A percentile compares a stretch with the other conserved stretches of the same genome.
Conservation (phyloP, 1,140 invertebrate species). For the Tetramorium alpestre region DNA sequence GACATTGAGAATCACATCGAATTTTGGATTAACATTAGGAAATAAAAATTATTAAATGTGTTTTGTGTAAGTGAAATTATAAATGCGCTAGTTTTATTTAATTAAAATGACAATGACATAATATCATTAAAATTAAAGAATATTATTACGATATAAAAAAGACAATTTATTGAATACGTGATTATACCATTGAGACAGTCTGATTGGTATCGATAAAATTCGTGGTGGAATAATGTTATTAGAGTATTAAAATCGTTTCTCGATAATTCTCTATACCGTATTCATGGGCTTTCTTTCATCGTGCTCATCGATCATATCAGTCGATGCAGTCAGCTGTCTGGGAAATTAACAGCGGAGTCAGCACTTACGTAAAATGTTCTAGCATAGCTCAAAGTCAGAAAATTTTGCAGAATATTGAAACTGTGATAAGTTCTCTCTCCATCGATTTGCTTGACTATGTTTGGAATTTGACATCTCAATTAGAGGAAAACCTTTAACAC, state of each 20-base stretch:
- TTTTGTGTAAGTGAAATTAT: neutral
- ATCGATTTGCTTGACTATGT: neutral
- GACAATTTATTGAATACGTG: neutral
- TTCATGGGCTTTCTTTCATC: slow-evolving; percentile 42
- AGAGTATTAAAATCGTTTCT: slow-evolving; percentile 48
- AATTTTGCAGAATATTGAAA: slow-evolving; percentile 27
- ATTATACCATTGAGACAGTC: neutral
- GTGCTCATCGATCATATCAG: slow-evolving; percentile 41
- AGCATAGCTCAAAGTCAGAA: neutral
- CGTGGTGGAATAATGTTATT: slow-evolving; percentile 13
- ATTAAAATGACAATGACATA: neutral
- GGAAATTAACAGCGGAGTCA: slow-evolving; percentile 39
- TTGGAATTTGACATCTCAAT: slow-evolving; percentile 31
- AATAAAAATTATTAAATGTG: neutral
- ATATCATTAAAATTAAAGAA: slow-evolving; percentile 3
- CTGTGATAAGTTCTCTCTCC: neutral
- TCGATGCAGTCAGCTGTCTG: slow-evolving; percentile 39
- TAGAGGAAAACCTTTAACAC: neutral
- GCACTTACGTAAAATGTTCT: slow-evolving; percentile 17
- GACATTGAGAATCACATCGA: neutral
- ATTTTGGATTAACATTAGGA: neutral
- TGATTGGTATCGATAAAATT: slow-evolving; percentile 33
- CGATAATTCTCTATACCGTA: slow-evolving; percentile 24
- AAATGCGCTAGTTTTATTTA: neutral
- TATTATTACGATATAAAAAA: neutral